These are phyloP conservation scores for Sarcophaga variegata DNA, from an alignment of 2,888 invertebrate species.

Conservation along the genomic window DNA sequence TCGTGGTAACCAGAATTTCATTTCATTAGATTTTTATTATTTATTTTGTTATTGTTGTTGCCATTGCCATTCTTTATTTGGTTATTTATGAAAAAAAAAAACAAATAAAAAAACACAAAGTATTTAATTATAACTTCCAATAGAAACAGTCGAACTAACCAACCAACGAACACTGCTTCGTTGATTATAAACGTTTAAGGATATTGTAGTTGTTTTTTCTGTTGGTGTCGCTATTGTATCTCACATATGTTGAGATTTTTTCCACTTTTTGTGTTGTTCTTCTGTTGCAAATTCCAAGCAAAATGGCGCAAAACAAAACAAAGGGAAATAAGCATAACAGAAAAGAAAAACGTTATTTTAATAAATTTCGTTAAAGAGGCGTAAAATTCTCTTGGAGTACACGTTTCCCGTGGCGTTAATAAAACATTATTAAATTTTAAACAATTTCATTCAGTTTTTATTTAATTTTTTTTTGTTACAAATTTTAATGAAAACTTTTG, in stretches of 20 bases:
- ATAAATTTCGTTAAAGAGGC: constrained; percentile 69
- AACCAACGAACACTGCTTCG: constrained; percentile 23
- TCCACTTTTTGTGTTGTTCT: not conserved
- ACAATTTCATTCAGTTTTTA: constrained; percentile 33
- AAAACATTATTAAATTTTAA: constrained; percentile 66
- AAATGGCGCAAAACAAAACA: constrained; percentile 51
- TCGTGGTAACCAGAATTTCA: constrained; percentile 67
- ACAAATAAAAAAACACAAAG: not conserved
- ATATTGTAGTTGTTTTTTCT: not conserved
- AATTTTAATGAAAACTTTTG: not conserved
- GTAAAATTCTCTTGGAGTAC: constrained; percentile 66
- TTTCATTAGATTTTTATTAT: constrained; percentile 44
- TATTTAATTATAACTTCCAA: constrained; percentile 64
- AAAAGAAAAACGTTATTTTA: constrained; percentile 64
- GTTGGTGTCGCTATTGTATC: constrained; percentile 39
- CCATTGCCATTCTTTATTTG: constrained; percentile 20
- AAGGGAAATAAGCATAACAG: not conserved
- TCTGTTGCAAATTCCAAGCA: constrained; percentile 19
- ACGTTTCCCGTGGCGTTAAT: constrained; percentile 66
- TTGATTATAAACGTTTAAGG: constrained; percentile 58
- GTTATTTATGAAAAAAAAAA: constrained; percentile 22
- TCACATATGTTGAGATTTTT: constrained; percentile 67
- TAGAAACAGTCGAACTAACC: constrained; percentile 34
- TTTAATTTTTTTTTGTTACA: not conserved
- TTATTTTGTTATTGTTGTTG: constrained; percentile 37